Evolutionary conservation across 2,113 vertebrate genomes (phyloP).

Genomic region (Prinia subflava): DNA sequence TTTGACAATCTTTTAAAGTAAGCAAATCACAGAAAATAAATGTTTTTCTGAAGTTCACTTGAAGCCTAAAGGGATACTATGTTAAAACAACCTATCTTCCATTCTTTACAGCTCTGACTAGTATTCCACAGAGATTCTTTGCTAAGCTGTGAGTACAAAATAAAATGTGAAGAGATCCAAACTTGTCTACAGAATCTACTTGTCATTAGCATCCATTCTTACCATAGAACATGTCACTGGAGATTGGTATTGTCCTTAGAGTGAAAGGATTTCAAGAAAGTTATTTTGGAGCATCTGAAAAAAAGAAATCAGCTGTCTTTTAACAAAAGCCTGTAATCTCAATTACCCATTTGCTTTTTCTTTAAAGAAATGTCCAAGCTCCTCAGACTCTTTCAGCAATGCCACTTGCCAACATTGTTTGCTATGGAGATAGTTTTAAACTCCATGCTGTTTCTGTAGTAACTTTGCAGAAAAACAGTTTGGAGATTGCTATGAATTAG

Average conservation of each 20-base stretch:
- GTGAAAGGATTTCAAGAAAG: neutral
- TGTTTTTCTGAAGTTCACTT: constrained; percentile 12
- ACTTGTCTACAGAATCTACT: neutral
- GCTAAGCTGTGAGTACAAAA: neutral
- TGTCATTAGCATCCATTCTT: neutral
- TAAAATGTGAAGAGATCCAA: neutral
- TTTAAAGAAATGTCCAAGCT: neutral
- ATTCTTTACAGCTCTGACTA: neutral
- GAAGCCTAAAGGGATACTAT: neutral
- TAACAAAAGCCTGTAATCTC: neutral
- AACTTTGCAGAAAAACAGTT: neutral
- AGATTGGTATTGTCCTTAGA: neutral
- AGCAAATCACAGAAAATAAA: neutral
- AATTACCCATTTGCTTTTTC: neutral
- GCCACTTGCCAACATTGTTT: neutral
- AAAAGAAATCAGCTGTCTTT: neutral
- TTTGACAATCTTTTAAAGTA: neutral
- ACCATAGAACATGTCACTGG: neutral
- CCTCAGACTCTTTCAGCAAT: neutral
- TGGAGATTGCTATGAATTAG: neutral
- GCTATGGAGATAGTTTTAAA: neutral
- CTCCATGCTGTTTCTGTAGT: neutral
- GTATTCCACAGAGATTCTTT: neutral
- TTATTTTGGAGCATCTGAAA: neutral
- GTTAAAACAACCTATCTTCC: neutral